Evolutionary conservation across 2,113 vertebrate species (phyloP).

Genomic region (Cariama cristata): DNA sequence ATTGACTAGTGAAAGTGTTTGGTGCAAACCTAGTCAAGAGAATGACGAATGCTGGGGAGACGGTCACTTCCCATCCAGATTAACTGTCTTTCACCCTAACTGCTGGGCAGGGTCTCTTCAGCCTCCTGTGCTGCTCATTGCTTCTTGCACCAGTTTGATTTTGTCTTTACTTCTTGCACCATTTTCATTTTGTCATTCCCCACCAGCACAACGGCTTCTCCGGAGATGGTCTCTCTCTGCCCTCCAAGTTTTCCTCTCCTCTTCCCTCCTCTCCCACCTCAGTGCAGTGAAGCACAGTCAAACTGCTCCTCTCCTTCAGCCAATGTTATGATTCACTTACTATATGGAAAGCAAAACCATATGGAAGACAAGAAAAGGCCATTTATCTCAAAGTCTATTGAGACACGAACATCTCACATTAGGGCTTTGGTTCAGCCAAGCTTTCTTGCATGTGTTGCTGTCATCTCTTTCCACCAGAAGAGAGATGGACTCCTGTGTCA

Average conservation of each 20-base stretch:
- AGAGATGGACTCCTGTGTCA: neutral
- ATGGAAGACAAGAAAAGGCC: slow-evolving; percentile 28
- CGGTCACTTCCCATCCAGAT: neutral
- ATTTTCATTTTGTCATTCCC: neutral
- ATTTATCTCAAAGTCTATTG: slow-evolving; percentile 18
- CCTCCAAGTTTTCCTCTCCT: neutral
- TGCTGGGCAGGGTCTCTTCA: neutral
- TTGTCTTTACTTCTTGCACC: neutral
- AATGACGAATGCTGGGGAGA: neutral
- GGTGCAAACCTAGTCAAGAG: neutral
- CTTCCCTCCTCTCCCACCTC: neutral
- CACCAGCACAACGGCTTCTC: neutral
- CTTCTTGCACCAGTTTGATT: neutral
- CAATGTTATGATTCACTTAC: neutral
- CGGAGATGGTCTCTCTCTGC: neutral
- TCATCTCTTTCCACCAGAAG: neutral
- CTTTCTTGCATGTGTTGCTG: slow-evolving; percentile 19
- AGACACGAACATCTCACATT: slow-evolving; percentile 2
- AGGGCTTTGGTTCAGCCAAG: neutral
- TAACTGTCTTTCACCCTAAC: neutral
- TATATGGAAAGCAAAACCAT: slow-evolving; percentile 34
- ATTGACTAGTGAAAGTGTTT: neutral
- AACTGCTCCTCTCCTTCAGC: neutral
- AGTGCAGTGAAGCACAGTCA: accelerated
- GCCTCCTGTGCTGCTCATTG: neutral